phyloP scores from a whole-genome alignment of 2,113 vertebrate genomes.

The Tretioscincus oriximinensis region DNA sequence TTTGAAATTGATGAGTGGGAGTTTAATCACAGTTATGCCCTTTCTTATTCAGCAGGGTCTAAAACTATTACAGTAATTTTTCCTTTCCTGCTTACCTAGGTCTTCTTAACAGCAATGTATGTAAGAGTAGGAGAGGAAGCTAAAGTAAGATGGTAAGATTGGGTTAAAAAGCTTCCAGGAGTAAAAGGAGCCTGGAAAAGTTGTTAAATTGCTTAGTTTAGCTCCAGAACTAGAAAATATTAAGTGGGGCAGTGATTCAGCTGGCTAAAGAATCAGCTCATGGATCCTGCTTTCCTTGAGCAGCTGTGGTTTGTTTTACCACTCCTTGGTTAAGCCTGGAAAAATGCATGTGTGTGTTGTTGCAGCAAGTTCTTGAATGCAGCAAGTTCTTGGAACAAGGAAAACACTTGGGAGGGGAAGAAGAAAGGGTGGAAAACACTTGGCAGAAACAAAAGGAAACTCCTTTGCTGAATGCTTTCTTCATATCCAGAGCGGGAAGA shows the following conservation, averaged over 20 bases:
- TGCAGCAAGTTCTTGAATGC: not conserved
- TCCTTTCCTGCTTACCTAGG: fast-evolving
- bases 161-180: slow-evolving; percentile 16
- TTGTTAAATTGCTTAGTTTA: slow-evolving; percentile 33
- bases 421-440: not conserved
- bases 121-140: not conserved
- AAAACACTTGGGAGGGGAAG: fast-evolving
- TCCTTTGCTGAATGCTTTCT: slow-evolving; percentile 24
- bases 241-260: slow-evolving; percentile 30
- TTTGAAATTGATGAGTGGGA: too few relatives aligned
- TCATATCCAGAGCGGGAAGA: slow-evolving; percentile 21
- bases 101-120: not conserved
- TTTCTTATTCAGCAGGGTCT: too few relatives aligned
- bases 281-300: not conserved
- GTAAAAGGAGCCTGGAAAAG: slow-evolving; percentile 12
- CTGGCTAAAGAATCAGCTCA: not conserved
- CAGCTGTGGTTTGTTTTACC: not conserved
- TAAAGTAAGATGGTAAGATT: not conserved
- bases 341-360: not conserved
- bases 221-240: not conserved
- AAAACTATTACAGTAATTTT: too few relatives aligned
- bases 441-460: not conserved
- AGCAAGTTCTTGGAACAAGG: not conserved
- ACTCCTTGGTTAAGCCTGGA: slow-evolving; percentile 18
- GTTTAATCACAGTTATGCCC: too few relatives aligned